Conservation (phyloP, 2,797 vertebrate species). For the Pelobates cultripes region DNA sequence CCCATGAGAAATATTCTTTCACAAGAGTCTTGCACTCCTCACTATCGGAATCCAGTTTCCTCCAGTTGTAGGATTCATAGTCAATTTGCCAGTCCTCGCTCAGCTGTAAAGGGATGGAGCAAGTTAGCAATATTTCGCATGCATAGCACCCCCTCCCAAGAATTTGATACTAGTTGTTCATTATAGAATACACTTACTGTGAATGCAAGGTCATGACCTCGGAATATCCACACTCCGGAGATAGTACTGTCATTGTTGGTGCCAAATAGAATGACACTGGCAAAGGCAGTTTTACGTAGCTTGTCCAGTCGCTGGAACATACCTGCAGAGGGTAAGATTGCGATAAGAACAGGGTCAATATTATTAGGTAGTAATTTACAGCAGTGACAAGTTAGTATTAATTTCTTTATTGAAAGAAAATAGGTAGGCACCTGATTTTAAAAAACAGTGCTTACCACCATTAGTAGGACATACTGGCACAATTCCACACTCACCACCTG, state of each 20-base stretch:
- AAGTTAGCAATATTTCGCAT: neutral
- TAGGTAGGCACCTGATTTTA: too few relatives aligned
- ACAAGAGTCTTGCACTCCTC: conserved; percentile 88
- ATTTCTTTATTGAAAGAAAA: too few relatives aligned
- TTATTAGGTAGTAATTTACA: too few relatives aligned
- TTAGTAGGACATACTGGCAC: too few relatives aligned
- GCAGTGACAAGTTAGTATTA: too few relatives aligned
- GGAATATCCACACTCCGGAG: conserved; percentile 90
- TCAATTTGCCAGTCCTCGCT: conserved; percentile 90
- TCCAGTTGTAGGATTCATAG: conserved; percentile 91
- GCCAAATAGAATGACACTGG: conserved; percentile 87
- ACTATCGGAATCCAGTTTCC: conserved; percentile 83
- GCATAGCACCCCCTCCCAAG: neutral
- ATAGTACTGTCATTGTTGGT: conserved; percentile 83
- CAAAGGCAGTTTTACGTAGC: conserved; percentile 89
- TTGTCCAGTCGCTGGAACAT: conserved; percentile 96
- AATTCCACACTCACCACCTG: too few relatives aligned
- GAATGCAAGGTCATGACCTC: conserved; percentile 89
- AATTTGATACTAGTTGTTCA: too few relatives aligned
- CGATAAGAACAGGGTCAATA: too few relatives aligned
- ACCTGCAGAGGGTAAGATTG: conserved; percentile 51
- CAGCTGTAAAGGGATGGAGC: conserved; percentile 68
- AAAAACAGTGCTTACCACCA: too few relatives aligned
- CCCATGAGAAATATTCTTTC: conserved; percentile 91
- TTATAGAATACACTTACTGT: conserved; percentile 65